Evolutionary conservation across 2,888 invertebrate genomes (phyloP), one percentile per base, ranked within the genome.

Genomic region (Drosophila mercatorum): DNA sequence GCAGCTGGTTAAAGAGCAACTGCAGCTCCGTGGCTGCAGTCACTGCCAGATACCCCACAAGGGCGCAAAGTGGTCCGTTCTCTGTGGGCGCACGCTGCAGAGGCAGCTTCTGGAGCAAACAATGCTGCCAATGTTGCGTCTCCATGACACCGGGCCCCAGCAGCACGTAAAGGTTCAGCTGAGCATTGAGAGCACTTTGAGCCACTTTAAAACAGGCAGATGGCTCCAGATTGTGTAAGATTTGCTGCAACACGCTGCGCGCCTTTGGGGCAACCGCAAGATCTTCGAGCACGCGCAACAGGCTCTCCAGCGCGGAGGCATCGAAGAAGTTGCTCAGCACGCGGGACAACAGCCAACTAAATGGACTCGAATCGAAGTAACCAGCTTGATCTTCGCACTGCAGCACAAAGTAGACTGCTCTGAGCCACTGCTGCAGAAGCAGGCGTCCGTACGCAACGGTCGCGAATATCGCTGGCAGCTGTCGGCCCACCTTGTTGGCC

Each of bases 111-210:
- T 91, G 95, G 76, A 93, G 94, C 0, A 97, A 90, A 36, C 95
- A 94, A 80, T 95, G 95, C 51, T 94, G 94, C 97, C 97, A 97
- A 77, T 94, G 93, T 3, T 93, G 93, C 56, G 93, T 94, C 2
- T 92, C 89, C 7, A 94, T 90, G 4, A 94, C 92, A 68, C 93
- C 93, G 59, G 94, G 83, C 10, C 91, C 92, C 0, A 95, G 93
- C 0, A 93, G 93, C 28, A 93, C 80, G 51, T 78, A 89, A 36
- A 80, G 71, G 66, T 83, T 92, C 22, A 94, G 93, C 55, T 94
- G 91, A 36, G 93, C 91, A 61, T 94, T 94, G 0, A 97, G 90
- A 12, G 96, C 91, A 49, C 94, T 91, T 36, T 95, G 88, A 0
- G 95, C 94, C 0, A 85, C 12, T 17, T 87, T 88, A 5, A 87